These are phyloP conservation scores for Peromyscus aztecus DNA, from an alignment of 2,797 vertebrate species.

Conservation along the genomic window DNA sequence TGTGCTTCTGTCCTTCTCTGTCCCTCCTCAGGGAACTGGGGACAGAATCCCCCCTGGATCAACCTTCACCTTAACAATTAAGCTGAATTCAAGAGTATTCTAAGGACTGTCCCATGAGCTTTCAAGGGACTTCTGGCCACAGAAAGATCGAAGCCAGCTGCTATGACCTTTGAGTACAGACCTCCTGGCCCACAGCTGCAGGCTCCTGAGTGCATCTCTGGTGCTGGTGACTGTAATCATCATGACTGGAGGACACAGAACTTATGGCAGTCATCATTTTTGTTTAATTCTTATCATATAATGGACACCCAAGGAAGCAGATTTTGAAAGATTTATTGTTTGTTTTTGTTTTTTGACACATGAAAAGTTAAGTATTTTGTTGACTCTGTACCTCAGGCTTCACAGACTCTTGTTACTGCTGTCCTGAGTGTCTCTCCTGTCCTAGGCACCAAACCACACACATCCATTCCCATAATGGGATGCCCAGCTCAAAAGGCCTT, in stretches of 20 bases:
- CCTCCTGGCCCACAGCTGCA: not conserved
- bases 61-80: not conserved
- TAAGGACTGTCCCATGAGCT: not conserved
- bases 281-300: not conserved
- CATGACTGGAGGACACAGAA: not conserved
- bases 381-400: not conserved
- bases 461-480: rapidly evolving
- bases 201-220: not conserved
- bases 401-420: not conserved
- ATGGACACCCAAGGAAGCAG: not conserved
- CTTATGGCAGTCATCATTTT: not conserved
- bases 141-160: not conserved
- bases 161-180: not conserved
- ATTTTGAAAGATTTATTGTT: not conserved
- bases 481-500: not conserved
- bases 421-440: rapidly evolving
- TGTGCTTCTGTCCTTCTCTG: not conserved
- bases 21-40: not conserved
- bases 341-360: not conserved
- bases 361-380: not conserved
- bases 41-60: not conserved
- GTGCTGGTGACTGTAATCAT: not conserved
- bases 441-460: too few species aligned
- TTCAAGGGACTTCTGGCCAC: too few species aligned
- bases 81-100: not conserved